Evolutionary conservation across 1,140 invertebrate genomes (phyloP).

Genomic region (Dufourea novaeangliae): DNA sequence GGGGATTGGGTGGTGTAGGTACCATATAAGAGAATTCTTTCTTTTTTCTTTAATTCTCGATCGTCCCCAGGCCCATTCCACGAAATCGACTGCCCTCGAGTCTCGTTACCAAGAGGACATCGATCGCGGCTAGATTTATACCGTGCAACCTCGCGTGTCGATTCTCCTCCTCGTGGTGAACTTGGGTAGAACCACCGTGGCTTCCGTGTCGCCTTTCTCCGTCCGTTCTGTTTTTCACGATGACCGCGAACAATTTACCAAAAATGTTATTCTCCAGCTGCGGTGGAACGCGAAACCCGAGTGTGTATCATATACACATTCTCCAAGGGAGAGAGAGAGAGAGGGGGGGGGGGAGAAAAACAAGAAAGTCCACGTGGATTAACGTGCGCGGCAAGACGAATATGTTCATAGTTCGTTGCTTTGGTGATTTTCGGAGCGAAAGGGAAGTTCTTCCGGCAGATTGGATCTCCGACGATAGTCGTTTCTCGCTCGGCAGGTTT

Average conservation of each 20-base stretch:
- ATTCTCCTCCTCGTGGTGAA: slow-evolving; percentile 3
- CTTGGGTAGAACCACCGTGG: slow-evolving; percentile 17
- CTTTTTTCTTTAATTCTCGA: background rate
- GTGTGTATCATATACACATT: no score
- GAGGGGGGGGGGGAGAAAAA: no score
- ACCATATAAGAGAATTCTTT: no score
- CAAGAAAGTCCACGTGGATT: no score
- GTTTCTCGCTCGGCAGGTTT: background rate
- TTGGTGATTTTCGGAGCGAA: no score
- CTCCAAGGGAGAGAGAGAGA: background rate
- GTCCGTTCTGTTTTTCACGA: background rate
- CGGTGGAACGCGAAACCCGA: no score
- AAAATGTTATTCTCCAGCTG: background rate
- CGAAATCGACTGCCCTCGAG: slow-evolving; percentile 41
- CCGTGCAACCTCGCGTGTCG: slow-evolving; percentile 56
- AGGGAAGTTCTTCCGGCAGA: no score
- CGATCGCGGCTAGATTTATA: slow-evolving; percentile 63
- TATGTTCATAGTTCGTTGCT: no score
- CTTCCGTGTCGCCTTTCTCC: slow-evolving; percentile 6
- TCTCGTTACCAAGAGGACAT: slow-evolving; percentile 59
- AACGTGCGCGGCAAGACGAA: no score
- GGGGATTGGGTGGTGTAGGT: no score
- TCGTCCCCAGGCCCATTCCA: slow-evolving; percentile 22
- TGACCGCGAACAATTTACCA: background rate
- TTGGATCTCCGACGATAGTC: background rate